Evolutionary conservation across 2,797 vertebrate genomes (phyloP), one percentile per base, ranked within the genome.

Genomic region (Ceryle rudis): DNA sequence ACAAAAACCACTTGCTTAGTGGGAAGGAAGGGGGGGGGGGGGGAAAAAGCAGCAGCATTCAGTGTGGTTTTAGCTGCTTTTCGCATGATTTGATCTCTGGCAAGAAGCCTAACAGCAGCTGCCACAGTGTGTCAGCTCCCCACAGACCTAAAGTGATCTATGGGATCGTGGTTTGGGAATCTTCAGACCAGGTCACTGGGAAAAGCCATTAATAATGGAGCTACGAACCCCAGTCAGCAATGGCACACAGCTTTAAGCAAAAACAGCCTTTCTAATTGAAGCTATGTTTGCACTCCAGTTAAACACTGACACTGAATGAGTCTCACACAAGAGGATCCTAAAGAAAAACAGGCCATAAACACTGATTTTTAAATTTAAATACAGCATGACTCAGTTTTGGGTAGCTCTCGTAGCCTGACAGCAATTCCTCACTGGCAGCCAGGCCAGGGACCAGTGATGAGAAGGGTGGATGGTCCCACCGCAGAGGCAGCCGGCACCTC

Each of bases 281-380:
- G 73, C 71, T 62, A 6, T 85, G 67, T 86, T 97, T 97, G 94
- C 57, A 47, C 95, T 97, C 73, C 72, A 35, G 84, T 95, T 93
- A 91, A 94, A 97, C 75, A 67, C 88, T 71, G 83, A 86, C 94
- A 90, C 95, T 94, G 93, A 93, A 42, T 75, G 93, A 91, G 79
- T 54, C 84, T 92, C 90, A 79, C 92, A 95, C 60, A 61, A 90
- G 93, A 96, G 58, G 39, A 82, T 66, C 87, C 70, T 73, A 31
- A 95, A 94, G 86, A 94, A 92, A 71, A 81, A 66, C 41, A 42
- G 2, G 16, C 67, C 26, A 77, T 89, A 81, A 97, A 95, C 95
- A 95, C 86, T 94, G 93, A 67, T 95, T 95, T 98, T 97, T 87
- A 12, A 35, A 96, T 95, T 95, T 75, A 81, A 97, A 89, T 64